Evolutionary conservation across 2,797 vertebrate genomes (phyloP), one percentile per base, ranked within the genome.

Genomic region (Cynopterus sphinx): DNA sequence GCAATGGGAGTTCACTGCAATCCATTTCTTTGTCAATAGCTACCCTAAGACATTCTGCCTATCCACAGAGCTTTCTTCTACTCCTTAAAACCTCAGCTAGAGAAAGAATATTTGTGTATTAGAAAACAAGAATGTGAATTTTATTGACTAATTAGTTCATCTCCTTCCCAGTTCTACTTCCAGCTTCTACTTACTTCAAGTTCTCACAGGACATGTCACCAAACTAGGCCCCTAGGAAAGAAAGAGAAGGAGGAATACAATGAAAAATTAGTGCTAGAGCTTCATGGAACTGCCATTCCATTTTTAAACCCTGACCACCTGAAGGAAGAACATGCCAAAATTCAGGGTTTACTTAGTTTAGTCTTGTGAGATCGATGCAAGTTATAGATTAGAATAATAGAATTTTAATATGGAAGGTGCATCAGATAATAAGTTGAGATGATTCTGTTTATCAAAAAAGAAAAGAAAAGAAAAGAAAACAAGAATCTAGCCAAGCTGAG

Each of bases 61-160:
- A 11, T 53, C 2, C 39, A 9, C 9, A 74, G 24, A 81, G n/a
- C 10, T 78, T 83, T 92, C 63, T 94, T 75, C 11, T 19, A 86
- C 24, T 61, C 31, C 57, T 55, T 59, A 86, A 78, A 94, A 57
- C 53, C 9, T 49, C n/a, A 24, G 7, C 9, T 87, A 13, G 13
- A 51, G 53, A 78, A 51, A 84, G 33, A 79, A 65, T 33, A 91
- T 33, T 4, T 67, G 26, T 31, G 31, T 90, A 59, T 95, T 9
- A 57, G 59, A 74, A 87, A 51, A 36, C 4, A 83, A 90, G 67
- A 90, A 95, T 33, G 13, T 84, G 67, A 93, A 90, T 81, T 94
- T 59, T 79, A 39, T n/a, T 61, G 22, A 74, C 24, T 39, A 36
- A 55, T 87, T 84, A 26, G 78, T 63, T 90, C 61, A 43, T 67